Conservation (phyloP, 53 echinoderm and acorn worm genomes). For the Echinometra lucunter region DNA sequence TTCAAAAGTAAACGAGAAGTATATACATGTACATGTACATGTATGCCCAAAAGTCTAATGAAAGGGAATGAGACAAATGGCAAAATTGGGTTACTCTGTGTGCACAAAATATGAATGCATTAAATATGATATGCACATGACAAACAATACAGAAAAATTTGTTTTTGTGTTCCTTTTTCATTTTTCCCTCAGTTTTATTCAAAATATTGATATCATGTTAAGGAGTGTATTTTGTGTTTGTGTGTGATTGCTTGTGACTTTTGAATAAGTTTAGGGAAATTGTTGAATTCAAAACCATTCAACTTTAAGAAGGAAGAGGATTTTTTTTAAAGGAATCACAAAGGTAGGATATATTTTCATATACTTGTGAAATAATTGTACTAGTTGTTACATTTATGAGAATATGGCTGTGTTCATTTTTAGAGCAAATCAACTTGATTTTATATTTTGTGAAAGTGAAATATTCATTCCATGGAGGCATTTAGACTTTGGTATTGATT, state of each 20-base stretch:
- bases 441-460: neutral
- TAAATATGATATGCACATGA: neutral
- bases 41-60: neutral
- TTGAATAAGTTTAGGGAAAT: neutral
- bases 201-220: neutral
- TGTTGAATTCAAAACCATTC: neutral
- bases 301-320: neutral
- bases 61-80: neutral
- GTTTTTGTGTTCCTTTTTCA: neutral
- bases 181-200: neutral
- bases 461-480: neutral
- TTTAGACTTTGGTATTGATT: neutral
- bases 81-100: neutral
- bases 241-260: constrained; percentile 1
- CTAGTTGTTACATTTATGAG: neutral
- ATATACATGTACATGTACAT: neutral
- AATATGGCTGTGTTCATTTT: neutral
- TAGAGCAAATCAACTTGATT: neutral
- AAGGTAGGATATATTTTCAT: neutral
- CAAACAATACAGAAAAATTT: neutral
- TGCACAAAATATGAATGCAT: constrained; percentile 11
- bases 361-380: neutral
- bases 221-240: constrained; percentile 6
- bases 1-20: neutral
- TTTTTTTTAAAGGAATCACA: neutral